Conservation (phyloP, 1,140 invertebrate genomes). For the Pseudomyrmex flavicornis region DNA sequence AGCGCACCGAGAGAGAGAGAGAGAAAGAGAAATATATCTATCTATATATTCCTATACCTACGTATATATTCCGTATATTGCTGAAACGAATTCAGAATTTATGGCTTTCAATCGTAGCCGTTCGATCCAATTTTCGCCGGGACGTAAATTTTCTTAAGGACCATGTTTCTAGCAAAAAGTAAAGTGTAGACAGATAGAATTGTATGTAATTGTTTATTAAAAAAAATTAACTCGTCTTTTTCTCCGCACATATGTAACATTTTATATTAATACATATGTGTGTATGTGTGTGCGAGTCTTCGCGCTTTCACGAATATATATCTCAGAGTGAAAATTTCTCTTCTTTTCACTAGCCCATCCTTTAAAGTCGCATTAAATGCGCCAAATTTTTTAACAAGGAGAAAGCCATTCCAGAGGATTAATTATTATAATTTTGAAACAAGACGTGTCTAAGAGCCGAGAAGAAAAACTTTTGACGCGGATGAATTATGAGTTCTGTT, state of each 20-base stretch:
- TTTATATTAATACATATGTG: background rate
- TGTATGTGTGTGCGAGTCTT: background rate
- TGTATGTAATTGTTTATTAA: background rate
- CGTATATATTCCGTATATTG: too few species aligned
- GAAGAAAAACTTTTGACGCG: background rate
- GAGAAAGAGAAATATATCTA: background rate
- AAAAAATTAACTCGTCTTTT: too few species aligned
- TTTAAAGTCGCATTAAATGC: slow-evolving; percentile 9
- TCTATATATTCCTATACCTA: background rate
- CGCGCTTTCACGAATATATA: slow-evolving; percentile 40
- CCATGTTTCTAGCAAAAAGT: background rate
- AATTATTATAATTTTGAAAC: background rate
- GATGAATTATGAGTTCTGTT: slow-evolving; percentile 16
- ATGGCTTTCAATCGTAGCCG: background rate
- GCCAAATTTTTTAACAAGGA: slow-evolving; percentile 13
- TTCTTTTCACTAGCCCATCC: background rate
- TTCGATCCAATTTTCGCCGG: background rate
- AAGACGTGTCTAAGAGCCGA: background rate
- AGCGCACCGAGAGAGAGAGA: background rate
- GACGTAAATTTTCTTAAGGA: slow-evolving; percentile 6
- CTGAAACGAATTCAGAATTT: background rate
- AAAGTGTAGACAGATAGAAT: background rate
- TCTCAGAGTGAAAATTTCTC: background rate
- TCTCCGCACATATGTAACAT: background rate
- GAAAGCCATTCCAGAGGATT: background rate